These are phyloP conservation scores for Cacoxenus indagator DNA, from an alignment of 2,888 invertebrate species.

Conservation along the genomic window DNA sequence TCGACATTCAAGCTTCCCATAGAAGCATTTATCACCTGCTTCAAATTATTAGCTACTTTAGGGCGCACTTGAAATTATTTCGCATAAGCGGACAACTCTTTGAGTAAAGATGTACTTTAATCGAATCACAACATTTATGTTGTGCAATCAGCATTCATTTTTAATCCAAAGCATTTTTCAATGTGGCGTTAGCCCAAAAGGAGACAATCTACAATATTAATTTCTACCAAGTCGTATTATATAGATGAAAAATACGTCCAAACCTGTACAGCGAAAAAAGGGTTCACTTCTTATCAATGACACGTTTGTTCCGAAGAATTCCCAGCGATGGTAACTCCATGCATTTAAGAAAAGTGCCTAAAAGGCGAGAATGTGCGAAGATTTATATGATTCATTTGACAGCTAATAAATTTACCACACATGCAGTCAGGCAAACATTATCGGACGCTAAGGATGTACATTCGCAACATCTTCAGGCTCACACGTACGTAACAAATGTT, in stretches of 20 bases:
- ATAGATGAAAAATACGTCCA: conserved; percentile 39
- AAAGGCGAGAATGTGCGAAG: conserved; percentile 59
- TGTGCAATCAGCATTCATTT: conserved; percentile 24
- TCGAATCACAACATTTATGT: conserved; percentile 15
- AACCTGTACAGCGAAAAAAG: not conserved
- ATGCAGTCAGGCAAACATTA: conserved; percentile 41
- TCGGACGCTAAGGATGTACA: not conserved
- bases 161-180: conserved; percentile 31
- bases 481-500: conserved; percentile 41
- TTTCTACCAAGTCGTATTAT: conserved; percentile 53
- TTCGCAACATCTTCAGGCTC: conserved; percentile 43
- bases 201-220: conserved; percentile 38
- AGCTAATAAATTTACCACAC: conserved; percentile 68
- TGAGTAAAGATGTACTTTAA: conserved; percentile 46
- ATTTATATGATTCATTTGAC: conserved; percentile 70
- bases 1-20: no score
- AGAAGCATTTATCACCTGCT: no score
- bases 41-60: no score
- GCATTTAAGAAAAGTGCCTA: conserved; percentile 30
- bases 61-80: no score
- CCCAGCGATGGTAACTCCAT: conserved; percentile 16
- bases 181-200: conserved; percentile 42
- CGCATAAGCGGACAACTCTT: not conserved
- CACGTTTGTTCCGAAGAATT: conserved; percentile 33
- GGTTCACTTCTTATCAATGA: not conserved